Conservation (phyloP, 1,140 invertebrate species). For the Cataglyphis hispanica region DNA sequence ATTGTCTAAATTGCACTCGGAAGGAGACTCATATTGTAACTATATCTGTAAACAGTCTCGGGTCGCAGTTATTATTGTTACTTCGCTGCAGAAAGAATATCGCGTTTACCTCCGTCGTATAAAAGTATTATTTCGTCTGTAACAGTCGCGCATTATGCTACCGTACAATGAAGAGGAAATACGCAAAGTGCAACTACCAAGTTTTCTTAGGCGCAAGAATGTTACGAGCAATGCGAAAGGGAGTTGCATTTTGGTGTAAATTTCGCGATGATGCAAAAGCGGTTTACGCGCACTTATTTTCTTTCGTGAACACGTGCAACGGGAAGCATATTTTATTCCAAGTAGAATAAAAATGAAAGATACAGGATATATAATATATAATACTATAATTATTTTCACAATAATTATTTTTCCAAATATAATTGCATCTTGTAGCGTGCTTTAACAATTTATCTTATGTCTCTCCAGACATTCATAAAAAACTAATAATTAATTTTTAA, state of each 20-base stretch:
- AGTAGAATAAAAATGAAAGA: neutral
- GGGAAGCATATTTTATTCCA: conserved; percentile 17
- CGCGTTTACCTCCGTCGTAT: conserved; percentile 20
- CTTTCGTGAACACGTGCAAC: neutral
- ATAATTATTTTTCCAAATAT: neutral
- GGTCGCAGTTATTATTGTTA: conserved; percentile 26
- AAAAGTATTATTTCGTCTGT: conserved; percentile 10
- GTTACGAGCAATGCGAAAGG: neutral
- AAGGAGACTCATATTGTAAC: neutral
- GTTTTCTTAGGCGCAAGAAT: conserved; percentile 23
- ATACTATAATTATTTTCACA: neutral
- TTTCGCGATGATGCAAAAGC: neutral
- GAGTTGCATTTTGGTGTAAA: conserved; percentile 23
- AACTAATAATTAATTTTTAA: too few relatives aligned
- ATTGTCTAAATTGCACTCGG: neutral
- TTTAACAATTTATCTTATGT: neutral
- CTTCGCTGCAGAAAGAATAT: conserved; percentile 21
- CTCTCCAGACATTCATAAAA: too few relatives aligned
- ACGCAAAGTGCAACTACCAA: conserved; percentile 40
- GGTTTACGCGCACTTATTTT: conserved; percentile 5
- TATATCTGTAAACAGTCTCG: conserved; percentile 31
- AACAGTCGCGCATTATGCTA: conserved; percentile 43
- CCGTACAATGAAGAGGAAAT: conserved; percentile 47
- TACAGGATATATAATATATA: neutral
- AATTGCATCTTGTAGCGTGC: neutral